A percentile compares a stretch with the other conserved stretches of the same genome.
Conservation (phyloP, 2,888 invertebrate species). For the Andrena praecox region DNA sequence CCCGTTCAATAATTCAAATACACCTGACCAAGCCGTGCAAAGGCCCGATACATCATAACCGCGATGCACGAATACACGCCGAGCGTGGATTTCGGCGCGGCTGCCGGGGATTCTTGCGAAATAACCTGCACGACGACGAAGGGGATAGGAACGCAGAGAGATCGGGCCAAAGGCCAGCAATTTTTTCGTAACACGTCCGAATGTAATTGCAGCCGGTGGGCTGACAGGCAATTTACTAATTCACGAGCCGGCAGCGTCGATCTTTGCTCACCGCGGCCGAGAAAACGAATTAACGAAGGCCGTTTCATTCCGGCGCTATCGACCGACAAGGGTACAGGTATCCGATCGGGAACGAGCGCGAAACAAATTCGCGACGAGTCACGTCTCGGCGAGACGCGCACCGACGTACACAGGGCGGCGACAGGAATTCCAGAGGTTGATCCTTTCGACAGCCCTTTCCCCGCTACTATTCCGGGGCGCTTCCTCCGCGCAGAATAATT, state of each 20-base stretch:
- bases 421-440: slow-evolving; percentile 1
- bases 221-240: slow-evolving; percentile 24
- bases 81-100: neutral
- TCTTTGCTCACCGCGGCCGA: neutral
- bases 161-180: neutral
- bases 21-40: neutral
- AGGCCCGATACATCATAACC: neutral
- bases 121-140: neutral
- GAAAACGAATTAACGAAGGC: slow-evolving; percentile 35
- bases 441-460: neutral
- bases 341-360: slow-evolving; percentile 22
- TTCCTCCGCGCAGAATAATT: slow-evolving; percentile 13
- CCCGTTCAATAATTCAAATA: neutral
- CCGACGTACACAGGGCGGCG: neutral
- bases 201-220: slow-evolving; percentile 8
- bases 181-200: slow-evolving; percentile 8
- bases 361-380: slow-evolving; percentile 45
- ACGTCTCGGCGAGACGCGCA: slow-evolving; percentile 34
- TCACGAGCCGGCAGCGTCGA: neutral
- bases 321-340: neutral
- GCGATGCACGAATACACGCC: neutral
- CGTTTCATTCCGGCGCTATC: slow-evolving; percentile 35
- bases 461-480: neutral
- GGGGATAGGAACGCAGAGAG: neutral
- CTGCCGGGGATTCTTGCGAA: no score